These are phyloP conservation scores for Seira ritae DNA, from an alignment of 2,888 invertebrate genomes.

Conservation along the genomic window DNA sequence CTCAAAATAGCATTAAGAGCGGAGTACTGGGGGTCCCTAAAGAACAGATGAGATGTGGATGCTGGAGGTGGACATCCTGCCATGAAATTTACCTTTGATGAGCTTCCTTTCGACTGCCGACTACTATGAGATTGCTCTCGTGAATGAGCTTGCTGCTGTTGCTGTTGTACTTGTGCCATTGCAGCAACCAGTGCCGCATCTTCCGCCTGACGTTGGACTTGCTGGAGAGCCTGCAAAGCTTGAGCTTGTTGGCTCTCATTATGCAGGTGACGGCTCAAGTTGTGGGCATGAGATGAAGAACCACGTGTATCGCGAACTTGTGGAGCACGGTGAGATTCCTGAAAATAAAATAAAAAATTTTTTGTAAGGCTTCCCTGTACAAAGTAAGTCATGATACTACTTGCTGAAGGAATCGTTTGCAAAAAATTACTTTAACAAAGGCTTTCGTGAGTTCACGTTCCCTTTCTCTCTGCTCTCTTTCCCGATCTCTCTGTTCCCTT, in stretches of 20 bases:
- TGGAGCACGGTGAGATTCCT: conserved; percentile 72
- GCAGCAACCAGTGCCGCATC: conserved; percentile 74
- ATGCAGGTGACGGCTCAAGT: conserved; percentile 68
- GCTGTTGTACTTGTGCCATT: conserved; percentile 73
- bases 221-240: conserved; percentile 75
- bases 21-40: conserved; percentile 69
- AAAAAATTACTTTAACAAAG: conserved; percentile 53
- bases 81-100: conserved; percentile 70
- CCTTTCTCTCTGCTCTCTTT: conserved; percentile 65
- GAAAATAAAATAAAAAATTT: conserved; percentile 75
- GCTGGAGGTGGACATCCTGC: conserved; percentile 67
- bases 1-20: conserved; percentile 66
- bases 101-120: conserved; percentile 68
- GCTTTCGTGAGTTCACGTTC: conserved; percentile 65
- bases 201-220: conserved; percentile 73
- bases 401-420: too few species aligned
- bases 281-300: conserved; percentile 70
- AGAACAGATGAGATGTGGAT: conserved; percentile 70
- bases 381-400: too few species aligned
- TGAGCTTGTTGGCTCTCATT: conserved; percentile 67
- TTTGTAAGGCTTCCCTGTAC: conserved; percentile 76
- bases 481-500: conserved; percentile 57
- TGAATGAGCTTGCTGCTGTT: conserved; percentile 73
- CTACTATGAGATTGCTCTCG: conserved; percentile 73
- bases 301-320: conserved; percentile 73